Evolutionary conservation across 2,113 vertebrate genomes (phyloP), one percentile per base, ranked within the genome.

Genomic region (Psittacus erithacus): DNA sequence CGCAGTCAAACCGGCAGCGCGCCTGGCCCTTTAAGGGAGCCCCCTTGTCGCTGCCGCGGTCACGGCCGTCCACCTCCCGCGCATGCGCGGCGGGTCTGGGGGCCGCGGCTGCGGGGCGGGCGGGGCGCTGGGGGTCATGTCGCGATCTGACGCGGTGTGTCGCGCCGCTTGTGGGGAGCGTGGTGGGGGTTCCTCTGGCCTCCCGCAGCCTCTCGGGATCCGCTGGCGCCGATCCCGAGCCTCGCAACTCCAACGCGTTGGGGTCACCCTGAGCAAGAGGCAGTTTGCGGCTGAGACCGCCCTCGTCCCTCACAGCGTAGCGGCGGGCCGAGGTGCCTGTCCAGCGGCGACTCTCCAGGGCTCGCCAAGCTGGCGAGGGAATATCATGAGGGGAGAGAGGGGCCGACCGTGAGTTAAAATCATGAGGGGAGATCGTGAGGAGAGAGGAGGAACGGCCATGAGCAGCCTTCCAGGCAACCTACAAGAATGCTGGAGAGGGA

Each of bases 1-100:
- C 11, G 10, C 50, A 28, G 13, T 12, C 3, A 9, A 27, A 2
- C 17, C 5, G 17, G 24, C 9, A 28, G 31, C 8, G 22, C 28
- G 31, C 49, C 44, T 80, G 90, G 46, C 76, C 64, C 93, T 92
- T 92, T 94, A 92, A 94, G 82, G 17, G 41, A 67, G 49, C 59
- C 38, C 70, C 80, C 31, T 25, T 52, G 3, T 12, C 55, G 11
- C 47, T 6, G 44, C 44, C 7, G n/a, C 59, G 24, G 35, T 68
- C 77, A 76, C 83, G 83, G 31, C 18, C 60, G 23, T 46, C 33
- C 60, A 20, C 59, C 47, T 13, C 7, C 7, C 2, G 87, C 87
- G 84, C 95, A 84, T 82, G 95, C 93, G 93, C 87, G 49, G 65
- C 4, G 35, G 39, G 67, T 57, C 62, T 2, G 35, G 77, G 74